Evolutionary conservation across 1,140 invertebrate species (phyloP).

Genomic region (Chrysomallon squamiferum): DNA sequence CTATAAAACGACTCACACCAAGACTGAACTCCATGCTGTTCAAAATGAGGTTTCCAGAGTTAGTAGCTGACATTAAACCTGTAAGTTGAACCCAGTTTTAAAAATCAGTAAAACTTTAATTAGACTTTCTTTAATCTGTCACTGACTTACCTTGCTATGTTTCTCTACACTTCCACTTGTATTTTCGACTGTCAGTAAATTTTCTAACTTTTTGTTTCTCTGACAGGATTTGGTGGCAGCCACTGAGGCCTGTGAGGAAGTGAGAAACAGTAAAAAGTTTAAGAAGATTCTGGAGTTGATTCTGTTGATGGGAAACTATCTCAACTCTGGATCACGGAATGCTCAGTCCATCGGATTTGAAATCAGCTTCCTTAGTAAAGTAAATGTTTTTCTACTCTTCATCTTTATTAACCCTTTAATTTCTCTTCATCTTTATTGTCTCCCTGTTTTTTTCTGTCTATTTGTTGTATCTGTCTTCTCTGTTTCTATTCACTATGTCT

Average conservation of each 20-base stretch:
- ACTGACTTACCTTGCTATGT: too few species aligned
- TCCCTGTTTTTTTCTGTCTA: too few species aligned
- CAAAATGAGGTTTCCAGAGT: constrained; percentile 82
- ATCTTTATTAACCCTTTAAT: too few species aligned
- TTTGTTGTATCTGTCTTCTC: too few species aligned
- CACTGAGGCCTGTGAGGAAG: constrained; percentile 94
- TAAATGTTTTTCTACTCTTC: constrained; percentile 57
- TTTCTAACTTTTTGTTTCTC: too few species aligned
- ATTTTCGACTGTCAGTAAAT: too few species aligned
- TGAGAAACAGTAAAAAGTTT: constrained; percentile 90
- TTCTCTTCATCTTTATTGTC: too few species aligned
- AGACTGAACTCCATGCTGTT: constrained; percentile 90
- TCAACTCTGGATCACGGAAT: constrained; percentile 93
- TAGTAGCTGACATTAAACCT: constrained; percentile 90
- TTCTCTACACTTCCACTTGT: too few species aligned
- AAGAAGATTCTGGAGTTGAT: constrained; percentile 88
- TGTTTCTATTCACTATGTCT: too few species aligned
- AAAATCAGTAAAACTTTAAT: too few species aligned
- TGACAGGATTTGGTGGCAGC: constrained; percentile 85
- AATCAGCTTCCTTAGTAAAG: constrained; percentile 93
- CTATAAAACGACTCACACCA: constrained; percentile 86
- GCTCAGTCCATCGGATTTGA: constrained; percentile 95
- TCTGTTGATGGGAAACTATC: constrained; percentile 90
- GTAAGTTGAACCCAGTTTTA: constrained; percentile 67
- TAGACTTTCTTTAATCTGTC: too few species aligned